Percentiles rank a stretch among this genome's conserved stretches.
Conservation (phyloP, 1,140 invertebrate species). For the Drosophila littoralis region DNA sequence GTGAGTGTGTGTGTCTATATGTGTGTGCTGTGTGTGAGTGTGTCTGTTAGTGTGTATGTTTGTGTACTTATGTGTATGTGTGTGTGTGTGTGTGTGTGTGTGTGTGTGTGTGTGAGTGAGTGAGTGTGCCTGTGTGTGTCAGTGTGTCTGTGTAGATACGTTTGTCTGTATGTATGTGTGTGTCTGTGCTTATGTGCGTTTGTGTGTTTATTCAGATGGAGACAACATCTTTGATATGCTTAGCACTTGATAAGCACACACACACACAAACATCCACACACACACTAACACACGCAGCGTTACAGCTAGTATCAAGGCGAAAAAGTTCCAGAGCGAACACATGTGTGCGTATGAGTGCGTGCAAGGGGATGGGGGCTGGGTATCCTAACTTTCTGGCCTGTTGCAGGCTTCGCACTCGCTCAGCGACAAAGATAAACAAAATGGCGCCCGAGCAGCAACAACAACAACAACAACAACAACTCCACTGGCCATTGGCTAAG, state of each 20-base stretch:
- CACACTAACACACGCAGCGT: constrained; percentile 4
- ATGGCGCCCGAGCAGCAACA: constrained; percentile 57
- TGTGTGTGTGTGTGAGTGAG: not conserved
- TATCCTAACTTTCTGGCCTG: constrained; percentile 53
- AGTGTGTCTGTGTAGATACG: not conserved
- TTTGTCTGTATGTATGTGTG: no score
- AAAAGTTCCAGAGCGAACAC: not conserved
- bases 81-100: no score
- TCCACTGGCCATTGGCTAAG: constrained; percentile 64
- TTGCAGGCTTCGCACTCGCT: constrained; percentile 43
- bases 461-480: constrained; percentile 11
- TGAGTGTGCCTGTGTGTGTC: not conserved
- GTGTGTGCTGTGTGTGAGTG: no score
- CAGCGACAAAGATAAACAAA: constrained; percentile 80
- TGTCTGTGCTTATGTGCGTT: not conserved
- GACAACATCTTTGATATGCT: constrained; percentile 25
- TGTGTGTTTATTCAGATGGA: not conserved
- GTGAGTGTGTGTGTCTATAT: not conserved
- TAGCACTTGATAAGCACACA: constrained; percentile 30
- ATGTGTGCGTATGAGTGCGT: not conserved
- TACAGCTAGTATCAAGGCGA: not conserved
- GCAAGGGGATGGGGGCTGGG: not conserved
- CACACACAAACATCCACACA: not conserved
- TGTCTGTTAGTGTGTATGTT: no score
- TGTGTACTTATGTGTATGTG: no score